Percentiles rank a stretch among this genome's conserved stretches.
phyloP scores from a whole-genome alignment of 1,140 invertebrate genomes.

The Brachionus asplanchnoidis region DNA sequence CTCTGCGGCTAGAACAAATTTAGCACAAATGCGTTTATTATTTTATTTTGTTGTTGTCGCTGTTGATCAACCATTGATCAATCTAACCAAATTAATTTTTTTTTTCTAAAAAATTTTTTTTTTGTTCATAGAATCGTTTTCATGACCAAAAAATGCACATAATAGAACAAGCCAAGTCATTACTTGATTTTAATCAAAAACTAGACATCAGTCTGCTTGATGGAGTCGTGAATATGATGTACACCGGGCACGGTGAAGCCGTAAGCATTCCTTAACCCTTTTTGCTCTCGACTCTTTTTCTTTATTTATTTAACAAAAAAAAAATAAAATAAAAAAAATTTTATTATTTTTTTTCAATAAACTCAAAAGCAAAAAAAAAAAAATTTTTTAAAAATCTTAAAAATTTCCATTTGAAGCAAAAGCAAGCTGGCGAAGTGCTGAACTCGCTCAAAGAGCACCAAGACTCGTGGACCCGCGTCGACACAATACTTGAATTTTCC shows the following conservation, averaged over 20 bases:
- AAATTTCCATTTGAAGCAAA: constrained; percentile 2
- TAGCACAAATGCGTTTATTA: background rate
- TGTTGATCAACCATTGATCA: background rate
- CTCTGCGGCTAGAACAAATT: background rate
- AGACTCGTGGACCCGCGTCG: constrained; percentile 96
- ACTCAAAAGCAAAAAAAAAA: background rate
- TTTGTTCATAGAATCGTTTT: background rate
- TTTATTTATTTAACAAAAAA: background rate
- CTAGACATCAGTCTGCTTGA: constrained; percentile 39
- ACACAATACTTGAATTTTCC: constrained; percentile 92
- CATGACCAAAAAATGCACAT: constrained; percentile 38
- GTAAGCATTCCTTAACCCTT: background rate
- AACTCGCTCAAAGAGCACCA: constrained; percentile 82
- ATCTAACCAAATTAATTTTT: background rate
- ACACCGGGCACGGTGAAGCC: constrained; percentile 34
- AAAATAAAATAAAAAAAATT: background rate
- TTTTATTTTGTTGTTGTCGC: background rate
- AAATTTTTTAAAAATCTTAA: background rate
- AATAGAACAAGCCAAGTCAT: constrained; percentile 39
- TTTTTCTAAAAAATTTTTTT: background rate
- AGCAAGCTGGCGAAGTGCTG: constrained; percentile 36
- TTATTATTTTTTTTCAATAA: background rate
- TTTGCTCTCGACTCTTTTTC: background rate
- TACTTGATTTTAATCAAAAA: constrained; percentile 41
- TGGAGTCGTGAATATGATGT: constrained; percentile 39